A percentile compares a stretch with the other conserved stretches of the same genome.
These are phyloP conservation scores for Lithophane ornitopus DNA, from an alignment of 2,888 invertebrate genomes.

Conservation along the genomic window DNA sequence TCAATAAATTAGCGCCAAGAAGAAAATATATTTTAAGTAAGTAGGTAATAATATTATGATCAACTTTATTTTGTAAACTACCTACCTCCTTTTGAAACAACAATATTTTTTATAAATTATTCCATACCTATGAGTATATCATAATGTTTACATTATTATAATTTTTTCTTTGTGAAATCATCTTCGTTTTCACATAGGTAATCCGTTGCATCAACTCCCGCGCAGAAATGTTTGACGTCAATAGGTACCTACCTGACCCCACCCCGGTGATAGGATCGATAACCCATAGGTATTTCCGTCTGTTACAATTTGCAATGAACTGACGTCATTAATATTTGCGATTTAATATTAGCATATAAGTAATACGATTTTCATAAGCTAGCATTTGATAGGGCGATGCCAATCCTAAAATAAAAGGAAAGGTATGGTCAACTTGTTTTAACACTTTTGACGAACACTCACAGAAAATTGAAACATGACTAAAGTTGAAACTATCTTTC, in stretches of 20 bases:
- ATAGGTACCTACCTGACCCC: conserved; percentile 15
- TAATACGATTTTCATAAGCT: not conserved
- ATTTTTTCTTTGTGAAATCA: not conserved
- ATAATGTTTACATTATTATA: not conserved
- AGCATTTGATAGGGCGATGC: not conserved
- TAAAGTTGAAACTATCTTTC: not conserved
- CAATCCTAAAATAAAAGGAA: not conserved
- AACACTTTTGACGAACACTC: not conserved
- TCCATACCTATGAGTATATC: too few relatives aligned
- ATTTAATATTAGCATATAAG: not conserved
- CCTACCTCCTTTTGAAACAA: too few relatives aligned
- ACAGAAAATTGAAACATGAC: not conserved
- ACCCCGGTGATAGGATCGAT: conserved; percentile 18
- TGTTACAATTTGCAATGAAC: not conserved
- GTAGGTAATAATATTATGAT: too few relatives aligned
- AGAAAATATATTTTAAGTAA: too few relatives aligned
- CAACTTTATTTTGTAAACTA: too few relatives aligned
- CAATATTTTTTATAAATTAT: too few relatives aligned
- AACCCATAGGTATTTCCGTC: not conserved
- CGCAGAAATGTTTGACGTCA: conserved; percentile 41
- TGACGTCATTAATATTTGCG: not conserved
- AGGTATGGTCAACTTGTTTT: not conserved
- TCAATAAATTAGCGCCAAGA: too few relatives aligned
- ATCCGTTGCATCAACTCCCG: not conserved
- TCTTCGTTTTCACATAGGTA: not conserved